Evolutionary conservation across 2,113 vertebrate species (phyloP).

Genomic region (Pycnonotus jocosus): DNA sequence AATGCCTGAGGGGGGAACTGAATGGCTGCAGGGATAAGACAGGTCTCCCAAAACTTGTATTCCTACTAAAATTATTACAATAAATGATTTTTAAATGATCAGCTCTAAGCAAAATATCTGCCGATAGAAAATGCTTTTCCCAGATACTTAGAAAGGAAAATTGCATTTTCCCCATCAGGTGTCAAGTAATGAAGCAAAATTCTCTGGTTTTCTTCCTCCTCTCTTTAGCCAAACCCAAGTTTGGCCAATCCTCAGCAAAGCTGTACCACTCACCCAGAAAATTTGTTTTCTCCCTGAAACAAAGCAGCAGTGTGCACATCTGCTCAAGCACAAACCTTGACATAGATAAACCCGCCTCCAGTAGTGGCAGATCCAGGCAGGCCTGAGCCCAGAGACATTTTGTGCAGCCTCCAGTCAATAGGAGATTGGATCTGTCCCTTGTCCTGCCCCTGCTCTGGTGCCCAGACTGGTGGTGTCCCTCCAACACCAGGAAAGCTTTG

Average conservation of each 20-base stretch:
- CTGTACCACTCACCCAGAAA: background rate
- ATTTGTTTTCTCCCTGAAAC: background rate
- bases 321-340: background rate
- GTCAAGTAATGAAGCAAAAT: fast-evolving
- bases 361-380: background rate
- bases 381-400: background rate
- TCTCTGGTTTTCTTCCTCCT: background rate
- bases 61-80: background rate
- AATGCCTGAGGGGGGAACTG: background rate
- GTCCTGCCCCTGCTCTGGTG: background rate
- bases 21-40: background rate
- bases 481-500: background rate
- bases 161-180: background rate
- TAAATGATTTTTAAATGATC: background rate
- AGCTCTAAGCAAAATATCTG: background rate
- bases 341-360: background rate
- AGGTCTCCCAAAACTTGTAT: background rate
- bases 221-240: background rate
- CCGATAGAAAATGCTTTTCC: background rate
- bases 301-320: background rate
- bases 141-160: background rate
- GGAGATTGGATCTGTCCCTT: background rate
- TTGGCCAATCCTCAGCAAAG: background rate
- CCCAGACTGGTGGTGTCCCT: background rate
- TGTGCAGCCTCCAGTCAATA: background rate